Evolutionary conservation across 2,113 vertebrate genomes (phyloP).

Genomic region (Clupea harengus): DNA sequence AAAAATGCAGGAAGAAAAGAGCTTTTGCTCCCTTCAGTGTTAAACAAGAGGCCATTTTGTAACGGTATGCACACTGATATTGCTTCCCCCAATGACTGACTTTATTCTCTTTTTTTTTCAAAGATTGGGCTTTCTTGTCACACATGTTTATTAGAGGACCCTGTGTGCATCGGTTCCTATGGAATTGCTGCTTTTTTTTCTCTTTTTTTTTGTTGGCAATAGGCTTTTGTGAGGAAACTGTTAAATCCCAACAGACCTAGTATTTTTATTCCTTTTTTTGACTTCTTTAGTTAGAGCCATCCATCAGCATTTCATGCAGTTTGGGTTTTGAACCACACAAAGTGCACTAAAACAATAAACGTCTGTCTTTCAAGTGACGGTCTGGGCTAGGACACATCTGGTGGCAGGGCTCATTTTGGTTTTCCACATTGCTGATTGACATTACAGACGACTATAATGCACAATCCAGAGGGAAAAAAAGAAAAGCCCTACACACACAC

Average conservation of each 20-base stretch:
- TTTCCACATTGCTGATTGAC: slow-evolving; percentile 70
- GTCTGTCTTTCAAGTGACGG: slow-evolving; percentile 74
- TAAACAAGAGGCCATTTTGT: slow-evolving; percentile 45
- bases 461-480: slow-evolving; percentile 21
- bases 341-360: slow-evolving; percentile 76
- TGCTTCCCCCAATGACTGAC: slow-evolving; percentile 12
- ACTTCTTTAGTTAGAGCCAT: slow-evolving; percentile 69
- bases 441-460: slow-evolving; percentile 67
- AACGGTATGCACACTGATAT: slow-evolving; percentile 33
- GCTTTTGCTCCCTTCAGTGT: slow-evolving; percentile 48
- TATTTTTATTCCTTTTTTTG: slow-evolving; percentile 41
- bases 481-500: slow-evolving; percentile 22
- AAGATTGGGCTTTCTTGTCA: not conserved
- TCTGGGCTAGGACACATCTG: slow-evolving; percentile 75
- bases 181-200: slow-evolving; percentile 41
- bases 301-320: slow-evolving; percentile 72
- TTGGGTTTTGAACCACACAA: slow-evolving; percentile 68
- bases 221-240: slow-evolving; percentile 51
- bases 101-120: not conserved
- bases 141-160: slow-evolving; percentile 28
- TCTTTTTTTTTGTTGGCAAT: slow-evolving; percentile 39
- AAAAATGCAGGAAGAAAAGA: slow-evolving; percentile 9
- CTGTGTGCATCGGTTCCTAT: not conserved
- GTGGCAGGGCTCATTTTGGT: slow-evolving; percentile 66
- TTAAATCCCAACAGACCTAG: slow-evolving; percentile 59